Base-by-base conservation (phyloP, 2,113 vertebrate species). In the Phrynosoma platyrhinos region DNA sequence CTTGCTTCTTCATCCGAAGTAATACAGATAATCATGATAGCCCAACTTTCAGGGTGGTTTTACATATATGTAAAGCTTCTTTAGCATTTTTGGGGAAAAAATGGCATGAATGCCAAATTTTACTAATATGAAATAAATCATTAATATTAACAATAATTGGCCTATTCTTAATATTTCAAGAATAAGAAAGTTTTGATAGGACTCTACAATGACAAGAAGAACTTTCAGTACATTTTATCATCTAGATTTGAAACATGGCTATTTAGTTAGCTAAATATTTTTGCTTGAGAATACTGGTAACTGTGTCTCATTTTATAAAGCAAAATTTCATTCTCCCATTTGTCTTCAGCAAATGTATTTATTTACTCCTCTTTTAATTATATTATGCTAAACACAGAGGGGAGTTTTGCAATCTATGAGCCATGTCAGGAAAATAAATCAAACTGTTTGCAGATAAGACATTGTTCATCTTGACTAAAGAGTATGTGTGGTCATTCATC, bases 311-410 rank as follows among this genome's bases (percentile, higher is more conserved):
- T 66, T 86, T 86, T 42, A 77, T 14, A 27, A 86, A 85, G 36
- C 84, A 64, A 77, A 79, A 25, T 72, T 86, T 78, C 12, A 52
- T 79, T 86, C 16, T 47, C 25, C 9, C 14, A 0, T 42, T 47
- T 12, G 25, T 85, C 58, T 68, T 13, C 30, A 68, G 10, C 21
- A 78, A 86, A 18, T 68, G 66, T 68, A 27, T 10, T 30, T 20
- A 68, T 86, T 79, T 69, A 79, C 23, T 52, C 75, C 23, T 79
- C 21, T 86, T 82, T 52, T 68, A 86, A 69, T 86, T 86, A 52
- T 86, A 68, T 68, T 86, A 62, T 86, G 75, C 62, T 86, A 53
- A 42, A 18, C 40, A 52, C 58, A 86, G 27, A 78, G 10, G 16
- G 53, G 74, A 84, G 72, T 27, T 32, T 52, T 76, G 13, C 75